Conservation (phyloP, 1,140 invertebrate species). For the Cydia splendana region DNA sequence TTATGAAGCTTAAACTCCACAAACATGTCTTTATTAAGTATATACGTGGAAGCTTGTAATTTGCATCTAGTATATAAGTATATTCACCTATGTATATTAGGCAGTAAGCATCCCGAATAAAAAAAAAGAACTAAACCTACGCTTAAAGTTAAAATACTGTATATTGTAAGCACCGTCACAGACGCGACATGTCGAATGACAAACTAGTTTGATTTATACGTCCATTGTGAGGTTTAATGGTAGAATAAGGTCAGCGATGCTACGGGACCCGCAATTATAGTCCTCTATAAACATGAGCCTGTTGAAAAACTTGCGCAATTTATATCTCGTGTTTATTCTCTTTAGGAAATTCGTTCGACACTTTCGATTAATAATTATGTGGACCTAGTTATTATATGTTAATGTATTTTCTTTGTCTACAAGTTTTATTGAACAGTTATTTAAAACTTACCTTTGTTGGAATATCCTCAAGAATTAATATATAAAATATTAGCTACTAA, state of each 20-base stretch:
- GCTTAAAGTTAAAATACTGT: not conserved
- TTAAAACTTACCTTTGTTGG: too few relatives aligned
- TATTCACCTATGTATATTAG: too few relatives aligned
- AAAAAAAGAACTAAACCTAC: not conserved
- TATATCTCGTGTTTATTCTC: not conserved
- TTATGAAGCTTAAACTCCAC: too few relatives aligned
- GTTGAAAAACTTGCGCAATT: slow-evolving; percentile 27
- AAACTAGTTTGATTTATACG: slow-evolving; percentile 59
- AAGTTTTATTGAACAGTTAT: not conserved
- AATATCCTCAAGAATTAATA: too few relatives aligned
- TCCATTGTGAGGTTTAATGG: slow-evolving; percentile 60
- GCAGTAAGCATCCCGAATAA: too few relatives aligned
- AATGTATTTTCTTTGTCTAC: not conserved
- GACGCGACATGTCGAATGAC: slow-evolving; percentile 41
- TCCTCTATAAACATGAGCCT: slow-evolving; percentile 4
- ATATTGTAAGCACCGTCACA: not conserved
- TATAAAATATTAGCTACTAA: too few relatives aligned
- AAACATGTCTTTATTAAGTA: not conserved
- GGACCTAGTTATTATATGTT: not conserved
- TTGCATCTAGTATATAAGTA: too few relatives aligned
- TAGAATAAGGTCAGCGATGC: slow-evolving; percentile 51
- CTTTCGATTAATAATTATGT: not conserved
- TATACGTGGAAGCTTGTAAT: too few relatives aligned
- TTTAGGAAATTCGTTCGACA: not conserved
- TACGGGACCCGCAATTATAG: slow-evolving; percentile 29